Evolutionary conservation across 2,888 invertebrate species (phyloP).

Genomic region (Sacculina carcini): DNA sequence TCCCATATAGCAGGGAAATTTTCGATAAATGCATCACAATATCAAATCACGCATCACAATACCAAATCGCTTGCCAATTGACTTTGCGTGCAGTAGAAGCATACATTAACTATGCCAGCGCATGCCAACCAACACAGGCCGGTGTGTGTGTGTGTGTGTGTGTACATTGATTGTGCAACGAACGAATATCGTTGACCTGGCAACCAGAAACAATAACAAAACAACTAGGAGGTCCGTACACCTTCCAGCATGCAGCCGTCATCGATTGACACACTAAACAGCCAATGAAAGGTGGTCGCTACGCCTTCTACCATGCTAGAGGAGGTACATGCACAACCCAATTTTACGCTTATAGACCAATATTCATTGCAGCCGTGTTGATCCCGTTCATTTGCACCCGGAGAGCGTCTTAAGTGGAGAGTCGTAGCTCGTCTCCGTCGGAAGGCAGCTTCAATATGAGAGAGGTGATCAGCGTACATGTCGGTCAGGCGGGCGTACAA

Average conservation of each 20-base stretch:
- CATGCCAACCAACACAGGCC: neutral
- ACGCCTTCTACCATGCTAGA: too few relatives aligned
- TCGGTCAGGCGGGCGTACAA: constrained; percentile 26
- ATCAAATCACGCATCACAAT: neutral
- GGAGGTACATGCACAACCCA: too few relatives aligned
- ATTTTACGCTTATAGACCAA: too few relatives aligned
- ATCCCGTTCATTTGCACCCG: too few relatives aligned
- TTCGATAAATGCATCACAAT: neutral
- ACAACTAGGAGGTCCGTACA: neutral
- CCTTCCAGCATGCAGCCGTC: too few relatives aligned
- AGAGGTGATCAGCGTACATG: constrained; percentile 24
- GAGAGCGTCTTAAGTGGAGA: too few relatives aligned
- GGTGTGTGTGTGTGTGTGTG: neutral
- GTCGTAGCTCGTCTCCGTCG: too few relatives aligned
- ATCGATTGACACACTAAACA: too few relatives aligned
- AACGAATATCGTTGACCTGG: too few relatives aligned
- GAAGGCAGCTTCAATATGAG: constrained; percentile 16
- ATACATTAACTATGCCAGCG: neutral
- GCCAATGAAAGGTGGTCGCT: too few relatives aligned
- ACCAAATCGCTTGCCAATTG: neutral
- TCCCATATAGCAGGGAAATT: neutral
- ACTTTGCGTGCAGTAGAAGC: neutral
- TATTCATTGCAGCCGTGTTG: too few relatives aligned
- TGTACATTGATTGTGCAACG: neutral
- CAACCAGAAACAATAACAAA: neutral